Conservation (phyloP, 2,888 invertebrate species). For the Rhodophaea formosa region DNA sequence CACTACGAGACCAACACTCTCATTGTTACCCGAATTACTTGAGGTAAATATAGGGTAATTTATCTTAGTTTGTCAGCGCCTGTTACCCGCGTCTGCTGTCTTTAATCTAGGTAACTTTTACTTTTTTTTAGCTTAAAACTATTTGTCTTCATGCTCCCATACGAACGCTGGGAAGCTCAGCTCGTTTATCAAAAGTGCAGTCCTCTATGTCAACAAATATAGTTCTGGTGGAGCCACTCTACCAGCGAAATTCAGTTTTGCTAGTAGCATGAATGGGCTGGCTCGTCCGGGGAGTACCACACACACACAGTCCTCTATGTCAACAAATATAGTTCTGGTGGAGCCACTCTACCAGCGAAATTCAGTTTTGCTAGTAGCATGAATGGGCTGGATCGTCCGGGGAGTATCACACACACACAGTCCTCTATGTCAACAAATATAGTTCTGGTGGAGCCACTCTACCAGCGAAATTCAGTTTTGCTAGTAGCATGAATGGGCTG, state of each 20-base stretch:
- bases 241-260: too few species aligned
- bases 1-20: not conserved
- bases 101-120: conserved; percentile 21
- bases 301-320: conserved; percentile 16
- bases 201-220: conserved; percentile 13
- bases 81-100: conserved; percentile 18
- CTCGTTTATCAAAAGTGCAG: conserved; percentile 35
- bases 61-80: conserved; percentile 25
- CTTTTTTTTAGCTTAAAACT: conserved; percentile 29
- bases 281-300: too few species aligned
- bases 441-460: too few species aligned
- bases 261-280: too few species aligned
- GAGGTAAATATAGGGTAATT: conserved; percentile 21
- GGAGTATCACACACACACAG: too few species aligned
- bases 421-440: conserved; percentile 13
- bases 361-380: too few species aligned
- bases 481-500: too few species aligned
- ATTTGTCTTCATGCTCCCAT: conserved; percentile 39
- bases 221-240: too few species aligned
- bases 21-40: conserved; percentile 9
- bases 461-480: too few species aligned
- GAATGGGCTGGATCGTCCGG: too few species aligned
- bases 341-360: too few species aligned
- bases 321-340: conserved; percentile 10
- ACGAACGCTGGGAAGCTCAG: conserved; percentile 29